Percentiles rank a stretch among this genome's conserved stretches.
Evolutionary conservation across 92 coral and sea anemone genomes (phyloP).

Genomic region (Palythoa caribaeorum): DNA sequence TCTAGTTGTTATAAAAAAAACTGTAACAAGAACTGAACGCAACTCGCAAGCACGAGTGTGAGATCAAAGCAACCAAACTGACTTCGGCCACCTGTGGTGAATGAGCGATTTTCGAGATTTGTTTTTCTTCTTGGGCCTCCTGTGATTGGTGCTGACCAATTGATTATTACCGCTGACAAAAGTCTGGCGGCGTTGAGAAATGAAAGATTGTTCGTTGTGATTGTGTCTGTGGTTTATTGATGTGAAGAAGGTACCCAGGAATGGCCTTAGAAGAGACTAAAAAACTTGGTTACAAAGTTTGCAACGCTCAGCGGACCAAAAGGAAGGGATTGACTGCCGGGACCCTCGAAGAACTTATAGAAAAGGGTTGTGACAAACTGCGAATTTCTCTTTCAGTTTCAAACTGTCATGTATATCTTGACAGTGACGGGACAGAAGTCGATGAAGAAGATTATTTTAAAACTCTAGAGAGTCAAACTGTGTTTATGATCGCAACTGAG

Average conservation of each 20-base stretch:
- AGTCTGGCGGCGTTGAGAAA: not conserved
- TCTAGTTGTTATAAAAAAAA: too few species aligned
- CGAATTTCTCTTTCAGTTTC: conserved; percentile 31
- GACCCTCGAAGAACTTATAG: conserved; percentile 74
- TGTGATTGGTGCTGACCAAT: not conserved
- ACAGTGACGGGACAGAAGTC: conserved; percentile 91
- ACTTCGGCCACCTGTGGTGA: too few species aligned
- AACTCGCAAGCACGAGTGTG: too few species aligned
- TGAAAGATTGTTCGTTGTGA: not conserved
- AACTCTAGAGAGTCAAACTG: conserved; percentile 79
- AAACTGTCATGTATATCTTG: conserved; percentile 83
- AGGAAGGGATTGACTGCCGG: conserved; percentile 77
- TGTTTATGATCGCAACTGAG: conserved; percentile 73
- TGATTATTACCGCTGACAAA: not conserved
- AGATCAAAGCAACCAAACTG: too few species aligned
- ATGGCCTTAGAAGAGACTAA: conserved; percentile 1
- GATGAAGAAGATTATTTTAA: conserved; percentile 91
- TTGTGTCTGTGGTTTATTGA: not conserved
- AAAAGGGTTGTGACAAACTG: conserved; percentile 65
- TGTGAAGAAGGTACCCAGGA: not conserved
- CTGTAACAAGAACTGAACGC: too few species aligned
- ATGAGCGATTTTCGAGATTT: too few species aligned
- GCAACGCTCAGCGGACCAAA: conserved; percentile 74
- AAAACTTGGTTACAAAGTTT: conserved; percentile 69
- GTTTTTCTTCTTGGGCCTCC: too few species aligned